A percentile compares a stretch with the other conserved stretches of the same genome.
Evolutionary conservation across 2,797 vertebrate genomes (phyloP).

Genomic region (Lepilemur septentrionalis): DNA sequence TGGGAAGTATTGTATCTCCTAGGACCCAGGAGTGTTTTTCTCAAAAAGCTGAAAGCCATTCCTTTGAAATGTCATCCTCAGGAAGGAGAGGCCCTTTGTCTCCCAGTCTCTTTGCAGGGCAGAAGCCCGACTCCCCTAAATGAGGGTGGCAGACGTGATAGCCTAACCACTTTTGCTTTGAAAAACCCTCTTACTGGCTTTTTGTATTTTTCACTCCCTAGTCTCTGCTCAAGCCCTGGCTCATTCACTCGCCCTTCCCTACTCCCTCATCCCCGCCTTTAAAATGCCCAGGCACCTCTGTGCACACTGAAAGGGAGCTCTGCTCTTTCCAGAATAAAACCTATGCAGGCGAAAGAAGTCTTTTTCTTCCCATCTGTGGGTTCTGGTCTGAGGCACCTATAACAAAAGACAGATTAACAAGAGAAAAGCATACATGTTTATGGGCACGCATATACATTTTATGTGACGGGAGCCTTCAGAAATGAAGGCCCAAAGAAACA

Average conservation of each 20-base stretch:
- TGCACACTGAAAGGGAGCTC: background rate
- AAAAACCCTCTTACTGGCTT: background rate
- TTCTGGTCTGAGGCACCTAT: background rate
- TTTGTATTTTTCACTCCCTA: background rate
- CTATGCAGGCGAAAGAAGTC: background rate
- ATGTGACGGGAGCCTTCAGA: background rate
- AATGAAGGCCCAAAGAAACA: background rate
- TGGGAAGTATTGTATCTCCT: background rate
- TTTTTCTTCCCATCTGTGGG: background rate
- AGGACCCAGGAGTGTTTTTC: background rate
- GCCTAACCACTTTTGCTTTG: background rate
- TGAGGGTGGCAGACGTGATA: background rate
- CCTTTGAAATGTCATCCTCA: background rate
- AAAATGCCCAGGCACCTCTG: background rate
- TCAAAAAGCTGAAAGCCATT: background rate
- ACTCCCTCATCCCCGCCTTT: background rate
- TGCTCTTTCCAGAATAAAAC: background rate
- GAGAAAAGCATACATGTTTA: background rate
- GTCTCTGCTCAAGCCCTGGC: background rate
- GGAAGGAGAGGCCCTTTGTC: background rate
- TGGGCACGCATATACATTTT: background rate
- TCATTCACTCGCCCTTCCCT: background rate
- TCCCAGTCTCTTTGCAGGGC: background rate
- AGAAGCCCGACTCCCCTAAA: background rate
- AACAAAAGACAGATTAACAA: background rate